Percentiles rank a stretch among this genome's conserved stretches.
Evolutionary conservation across 2,113 vertebrate genomes (phyloP).

Genomic region (Ctenomys sociabilis): DNA sequence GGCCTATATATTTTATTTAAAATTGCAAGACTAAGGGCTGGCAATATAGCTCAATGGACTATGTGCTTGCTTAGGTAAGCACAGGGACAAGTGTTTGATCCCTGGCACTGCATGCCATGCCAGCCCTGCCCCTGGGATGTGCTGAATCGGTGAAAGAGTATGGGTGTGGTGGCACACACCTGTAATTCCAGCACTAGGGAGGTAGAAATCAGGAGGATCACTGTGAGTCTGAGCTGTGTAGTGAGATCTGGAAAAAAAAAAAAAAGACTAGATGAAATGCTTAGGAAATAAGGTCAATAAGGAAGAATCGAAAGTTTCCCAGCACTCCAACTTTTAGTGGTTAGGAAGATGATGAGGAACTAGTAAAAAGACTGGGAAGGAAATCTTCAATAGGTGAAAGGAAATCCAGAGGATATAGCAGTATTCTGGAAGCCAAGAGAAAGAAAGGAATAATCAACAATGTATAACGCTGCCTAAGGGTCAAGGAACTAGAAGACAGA

Average conservation of each 20-base stretch:
- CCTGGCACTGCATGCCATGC: too few relatives aligned
- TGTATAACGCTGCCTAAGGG: constrained; percentile 31
- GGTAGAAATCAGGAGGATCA: too few relatives aligned
- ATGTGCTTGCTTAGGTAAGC: too few relatives aligned
- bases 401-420: constrained; percentile 23
- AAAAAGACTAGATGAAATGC: neutral
- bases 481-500: constrained; percentile 27
- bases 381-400: constrained; percentile 39
- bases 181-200: too few relatives aligned
- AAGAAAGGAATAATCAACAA: constrained; percentile 37
- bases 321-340: neutral
- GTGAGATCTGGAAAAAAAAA: too few relatives aligned
- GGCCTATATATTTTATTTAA: neutral
- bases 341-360: constrained; percentile 23
- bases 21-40: neutral
- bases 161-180: too few relatives aligned
- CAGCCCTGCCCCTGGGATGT: too few relatives aligned
- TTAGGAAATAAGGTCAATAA: neutral
- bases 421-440: neutral
- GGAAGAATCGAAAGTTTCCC: neutral
- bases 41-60: too few relatives aligned
- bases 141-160: too few relatives aligned
- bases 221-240: too few relatives aligned
- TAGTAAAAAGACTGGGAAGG: neutral
- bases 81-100: too few relatives aligned